These are phyloP conservation scores for Macropus fuliginosus DNA, from an alignment of 2,797 vertebrate species.

Conservation along the genomic window DNA sequence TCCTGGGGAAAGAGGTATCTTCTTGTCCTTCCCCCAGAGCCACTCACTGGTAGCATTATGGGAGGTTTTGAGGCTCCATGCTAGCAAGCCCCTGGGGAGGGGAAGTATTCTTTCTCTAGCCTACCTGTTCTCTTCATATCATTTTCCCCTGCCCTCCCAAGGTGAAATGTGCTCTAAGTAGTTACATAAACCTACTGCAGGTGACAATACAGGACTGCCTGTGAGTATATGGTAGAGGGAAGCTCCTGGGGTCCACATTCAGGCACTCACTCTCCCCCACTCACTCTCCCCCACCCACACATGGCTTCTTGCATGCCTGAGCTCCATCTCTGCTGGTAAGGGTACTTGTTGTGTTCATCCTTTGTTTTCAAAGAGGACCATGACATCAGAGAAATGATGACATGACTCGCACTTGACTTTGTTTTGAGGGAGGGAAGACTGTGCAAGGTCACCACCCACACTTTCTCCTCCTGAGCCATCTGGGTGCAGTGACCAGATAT, in stretches of 20 bases:
- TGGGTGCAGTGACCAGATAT: too few relatives aligned
- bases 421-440: too few relatives aligned
- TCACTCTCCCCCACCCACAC: too few relatives aligned
- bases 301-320: background rate
- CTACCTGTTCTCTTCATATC: background rate
- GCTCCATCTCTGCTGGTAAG: background rate
- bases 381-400: too few relatives aligned
- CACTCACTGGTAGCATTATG: background rate
- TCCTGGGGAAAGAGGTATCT: background rate
- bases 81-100: too few relatives aligned
- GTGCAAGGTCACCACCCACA: too few relatives aligned
- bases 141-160: slow-evolving; percentile 25
- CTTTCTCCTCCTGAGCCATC: too few relatives aligned
- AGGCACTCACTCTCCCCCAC: too few relatives aligned
- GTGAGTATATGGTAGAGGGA: slow-evolving; percentile 23
- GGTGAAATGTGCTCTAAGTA: slow-evolving; percentile 6
- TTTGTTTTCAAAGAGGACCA: too few relatives aligned
- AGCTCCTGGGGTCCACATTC: background rate
- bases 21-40: background rate
- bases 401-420: too few relatives aligned
- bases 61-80: background rate
- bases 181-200: slow-evolving; percentile 54
- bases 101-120: background rate
- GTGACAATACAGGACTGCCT: slow-evolving; percentile 59
- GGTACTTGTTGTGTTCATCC: too few relatives aligned